Evolutionary conservation across 1,140 invertebrate genomes (phyloP).

Genomic region (Nomia melanderi): DNA sequence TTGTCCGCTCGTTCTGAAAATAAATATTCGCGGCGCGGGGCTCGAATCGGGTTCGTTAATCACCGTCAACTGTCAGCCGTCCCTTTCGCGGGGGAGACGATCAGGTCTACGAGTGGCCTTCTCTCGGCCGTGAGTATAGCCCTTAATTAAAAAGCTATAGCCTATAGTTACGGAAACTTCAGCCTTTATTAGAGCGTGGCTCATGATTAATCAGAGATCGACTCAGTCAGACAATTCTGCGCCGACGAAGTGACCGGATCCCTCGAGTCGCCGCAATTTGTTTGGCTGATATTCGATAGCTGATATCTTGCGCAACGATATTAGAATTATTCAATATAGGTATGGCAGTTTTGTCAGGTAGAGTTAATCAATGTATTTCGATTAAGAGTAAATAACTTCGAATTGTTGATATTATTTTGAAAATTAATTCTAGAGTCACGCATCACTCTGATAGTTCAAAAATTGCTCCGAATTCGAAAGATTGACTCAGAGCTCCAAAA

Average conservation of each 20-base stretch:
- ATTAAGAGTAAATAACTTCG: too few species aligned
- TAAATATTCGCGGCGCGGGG: not conserved
- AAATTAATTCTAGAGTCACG: too few species aligned
- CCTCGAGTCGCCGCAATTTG: not conserved
- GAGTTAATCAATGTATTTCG: too few species aligned
- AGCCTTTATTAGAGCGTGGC: not conserved
- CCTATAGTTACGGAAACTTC: not conserved
- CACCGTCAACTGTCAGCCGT: not conserved
- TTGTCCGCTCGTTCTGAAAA: not conserved
- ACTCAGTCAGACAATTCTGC: not conserved
- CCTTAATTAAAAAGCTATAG: constrained; percentile 1
- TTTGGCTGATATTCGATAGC: too few species aligned
- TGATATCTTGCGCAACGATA: too few species aligned
- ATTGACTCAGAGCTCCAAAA: too few species aligned
- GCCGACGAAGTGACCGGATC: not conserved
- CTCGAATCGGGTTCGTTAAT: not conserved
- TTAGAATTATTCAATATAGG: too few species aligned
- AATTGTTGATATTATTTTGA: too few species aligned
- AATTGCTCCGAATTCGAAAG: too few species aligned
- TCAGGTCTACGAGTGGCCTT: not conserved
- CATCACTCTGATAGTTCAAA: too few species aligned
- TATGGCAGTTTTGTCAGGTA: too few species aligned
- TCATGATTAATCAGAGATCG: not conserved
- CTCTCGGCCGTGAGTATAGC: not conserved
- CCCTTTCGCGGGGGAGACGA: not conserved